Percentiles rank a stretch among this genome's conserved stretches.
These are phyloP conservation scores for Sipha maydis DNA, from an alignment of 2,888 invertebrate species.

Conservation along the genomic window DNA sequence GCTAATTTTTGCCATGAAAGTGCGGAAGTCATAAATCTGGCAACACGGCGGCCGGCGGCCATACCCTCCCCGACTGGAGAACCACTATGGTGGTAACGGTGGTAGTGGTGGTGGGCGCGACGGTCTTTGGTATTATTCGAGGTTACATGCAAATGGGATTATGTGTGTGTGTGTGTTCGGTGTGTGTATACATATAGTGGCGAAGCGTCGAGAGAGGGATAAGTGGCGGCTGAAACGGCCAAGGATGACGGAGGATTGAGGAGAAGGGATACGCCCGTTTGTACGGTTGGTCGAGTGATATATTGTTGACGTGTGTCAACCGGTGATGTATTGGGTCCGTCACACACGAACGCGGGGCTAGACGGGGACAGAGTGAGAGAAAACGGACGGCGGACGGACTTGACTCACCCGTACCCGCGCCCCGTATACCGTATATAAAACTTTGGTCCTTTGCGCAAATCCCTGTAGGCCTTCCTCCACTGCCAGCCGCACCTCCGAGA, in stretches of 20 bases:
- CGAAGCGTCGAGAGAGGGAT: background rate
- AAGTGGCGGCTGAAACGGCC: background rate
- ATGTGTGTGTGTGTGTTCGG: background rate
- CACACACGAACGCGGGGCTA: constrained; percentile 36
- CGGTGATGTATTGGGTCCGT: constrained; percentile 62
- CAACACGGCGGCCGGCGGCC: constrained; percentile 18
- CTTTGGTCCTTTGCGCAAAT: constrained; percentile 56
- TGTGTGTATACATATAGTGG: background rate
- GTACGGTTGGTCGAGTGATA: constrained; percentile 60
- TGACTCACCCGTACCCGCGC: background rate
- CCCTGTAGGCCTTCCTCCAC: constrained; percentile 34
- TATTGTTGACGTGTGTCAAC: constrained; percentile 62
- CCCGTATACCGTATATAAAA: constrained; percentile 12
- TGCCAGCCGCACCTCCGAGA: background rate
- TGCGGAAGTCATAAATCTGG: constrained; percentile 59
- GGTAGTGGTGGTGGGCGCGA: background rate
- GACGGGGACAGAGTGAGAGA: background rate
- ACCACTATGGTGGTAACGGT: background rate
- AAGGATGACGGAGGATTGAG: background rate
- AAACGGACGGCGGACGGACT: constrained; percentile 41
- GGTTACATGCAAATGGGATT: constrained; percentile 55
- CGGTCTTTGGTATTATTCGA: constrained; percentile 38
- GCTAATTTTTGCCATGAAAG: constrained; percentile 41
- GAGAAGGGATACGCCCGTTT: constrained; percentile 4
- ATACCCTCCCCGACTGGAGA: background rate